Percentiles rank a stretch among this genome's conserved stretches.
These are phyloP conservation scores for Sebastes alutus DNA, from an alignment of 2,797 vertebrate species.

Conservation along the genomic window DNA sequence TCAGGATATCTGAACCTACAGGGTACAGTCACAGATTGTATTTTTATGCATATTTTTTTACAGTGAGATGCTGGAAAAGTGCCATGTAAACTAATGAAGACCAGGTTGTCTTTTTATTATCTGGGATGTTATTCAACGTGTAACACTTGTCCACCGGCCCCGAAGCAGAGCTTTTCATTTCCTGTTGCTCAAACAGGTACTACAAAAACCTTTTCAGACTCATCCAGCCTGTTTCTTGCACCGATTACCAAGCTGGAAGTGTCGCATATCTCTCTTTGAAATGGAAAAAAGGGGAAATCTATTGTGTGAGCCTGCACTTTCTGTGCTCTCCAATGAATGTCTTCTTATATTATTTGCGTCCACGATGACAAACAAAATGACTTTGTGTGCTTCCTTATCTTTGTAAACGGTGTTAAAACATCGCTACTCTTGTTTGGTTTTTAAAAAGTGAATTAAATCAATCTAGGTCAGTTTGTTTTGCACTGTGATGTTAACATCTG, in stretches of 20 bases:
- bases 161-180: conserved; percentile 11
- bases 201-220: conserved; percentile 41
- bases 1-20: neutral
- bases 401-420: neutral
- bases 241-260: conserved; percentile 45
- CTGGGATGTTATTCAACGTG: neutral
- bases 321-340: neutral
- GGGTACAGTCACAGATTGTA: conserved; percentile 21
- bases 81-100: neutral
- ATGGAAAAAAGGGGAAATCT: conserved; percentile 10
- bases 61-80: conserved; percentile 6
- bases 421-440: neutral
- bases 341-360: neutral
- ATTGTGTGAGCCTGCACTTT: conserved; percentile 14
- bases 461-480: neutral
- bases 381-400: neutral
- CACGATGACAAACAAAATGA: neutral
- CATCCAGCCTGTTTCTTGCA: conserved; percentile 60
- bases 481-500: neutral
- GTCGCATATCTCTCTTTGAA: conserved; percentile 45
- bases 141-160: neutral
- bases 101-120: neutral
- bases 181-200: conserved; percentile 24
- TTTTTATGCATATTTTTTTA: conserved; percentile 32
- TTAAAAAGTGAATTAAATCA: neutral